Evolutionary conservation across 2,888 invertebrate species (phyloP).

Genomic region (Willowsia nigromaculata): DNA sequence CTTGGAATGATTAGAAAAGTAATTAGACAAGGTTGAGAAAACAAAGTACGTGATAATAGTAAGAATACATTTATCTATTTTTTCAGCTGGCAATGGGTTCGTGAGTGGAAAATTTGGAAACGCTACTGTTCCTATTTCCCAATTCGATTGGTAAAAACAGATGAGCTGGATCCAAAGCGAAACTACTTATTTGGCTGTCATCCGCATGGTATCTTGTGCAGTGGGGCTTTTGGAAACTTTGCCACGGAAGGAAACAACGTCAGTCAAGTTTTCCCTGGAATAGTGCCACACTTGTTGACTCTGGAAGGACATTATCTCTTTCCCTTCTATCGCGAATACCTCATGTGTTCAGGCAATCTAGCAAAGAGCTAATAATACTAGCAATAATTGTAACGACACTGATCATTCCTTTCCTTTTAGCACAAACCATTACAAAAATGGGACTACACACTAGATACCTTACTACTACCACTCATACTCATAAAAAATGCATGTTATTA

Average conservation of each 20-base stretch:
- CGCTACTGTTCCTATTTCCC: slow-evolving; percentile 93
- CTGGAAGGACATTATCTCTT: slow-evolving; percentile 87
- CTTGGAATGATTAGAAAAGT: too few species aligned
- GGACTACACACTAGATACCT: not conserved
- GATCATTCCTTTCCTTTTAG: not conserved
- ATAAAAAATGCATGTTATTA: slow-evolving; percentile 82
- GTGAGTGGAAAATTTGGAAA: slow-evolving; percentile 86
- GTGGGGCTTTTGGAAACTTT: slow-evolving; percentile 90
- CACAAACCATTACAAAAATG: not conserved
- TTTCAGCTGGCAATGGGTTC: slow-evolving; percentile 82
- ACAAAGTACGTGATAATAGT: not conserved
- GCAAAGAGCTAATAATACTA: slow-evolving; percentile 41
- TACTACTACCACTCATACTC: too few species aligned
- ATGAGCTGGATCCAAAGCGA: slow-evolving; percentile 87
- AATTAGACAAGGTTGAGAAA: not conserved
- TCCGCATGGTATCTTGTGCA: slow-evolving; percentile 94
- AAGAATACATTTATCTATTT: not conserved
- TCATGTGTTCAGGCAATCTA: slow-evolving; percentile 83
- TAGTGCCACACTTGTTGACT: slow-evolving; percentile 83
- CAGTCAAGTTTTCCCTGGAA: slow-evolving; percentile 81
- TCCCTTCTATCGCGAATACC: slow-evolving; percentile 87
- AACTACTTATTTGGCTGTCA: slow-evolving; percentile 94
- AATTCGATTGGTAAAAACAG: slow-evolving; percentile 89
- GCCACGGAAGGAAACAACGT: slow-evolving; percentile 82
- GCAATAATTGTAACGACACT: slow-evolving; percentile 27